Evolutionary conservation across 2,888 invertebrate species (phyloP), one percentile per base, ranked within the genome.

Genomic region (Orgyia antiqua): DNA sequence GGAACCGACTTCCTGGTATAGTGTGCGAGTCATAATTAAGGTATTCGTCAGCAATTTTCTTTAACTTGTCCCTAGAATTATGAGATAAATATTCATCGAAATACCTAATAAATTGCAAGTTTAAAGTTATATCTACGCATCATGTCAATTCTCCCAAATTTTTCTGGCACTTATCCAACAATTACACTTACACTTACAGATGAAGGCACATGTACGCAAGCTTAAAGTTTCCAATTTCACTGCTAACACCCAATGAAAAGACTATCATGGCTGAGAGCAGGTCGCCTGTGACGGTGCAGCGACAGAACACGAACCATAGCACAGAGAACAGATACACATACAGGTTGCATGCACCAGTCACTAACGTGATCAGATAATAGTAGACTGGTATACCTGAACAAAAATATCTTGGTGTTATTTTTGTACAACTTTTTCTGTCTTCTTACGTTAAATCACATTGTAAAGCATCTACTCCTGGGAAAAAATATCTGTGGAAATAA

Each of bases 301-400:
- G 49, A 35, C 39, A 45, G 39, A 57, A 58, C 4, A 68, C 58
- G 27, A 51, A 66, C 64, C 64, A 68, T 0, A 36, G 9, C 45
- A 55, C 46, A 1, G 58, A 60, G 11, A 66, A 19, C 8, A 61
- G 29, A 37, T 45, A 68, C 9, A 60, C 53, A 42, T 65, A 68
- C 32, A 51, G 37, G 31, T 52, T 61, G 23, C 45, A 42, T 0
- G 24, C 17, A 0, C 40, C 36, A 0, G 42, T 19, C 1, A 51
- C n/a, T 1, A 33, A 8, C 0, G 53, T 48, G 1, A 51, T n/a
- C 1, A 65, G 18, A 36, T 67, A 61, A 11, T 29, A 39, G 8
- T 27, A 10, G 2, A 46, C 17, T 0, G 51, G 50, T 13, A 60
- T 58, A 4, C 42, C 64, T 65, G 39, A 7, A 15, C 15, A n/a